Conservation (phyloP, 2,888 invertebrate species). For the Zygogramma bicolorata region DNA sequence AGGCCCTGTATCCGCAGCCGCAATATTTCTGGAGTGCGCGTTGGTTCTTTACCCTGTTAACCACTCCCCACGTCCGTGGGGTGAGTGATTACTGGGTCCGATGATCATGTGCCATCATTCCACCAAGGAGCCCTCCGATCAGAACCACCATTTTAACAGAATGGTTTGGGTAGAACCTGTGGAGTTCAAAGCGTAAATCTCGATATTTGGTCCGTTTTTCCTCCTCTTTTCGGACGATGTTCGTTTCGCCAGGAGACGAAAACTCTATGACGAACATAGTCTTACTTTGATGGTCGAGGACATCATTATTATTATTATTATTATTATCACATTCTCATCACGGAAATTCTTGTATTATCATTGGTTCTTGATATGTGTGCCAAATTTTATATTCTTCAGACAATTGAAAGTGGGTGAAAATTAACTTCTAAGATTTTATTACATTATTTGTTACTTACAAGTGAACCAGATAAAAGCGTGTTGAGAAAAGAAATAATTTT, state of each 20-base stretch:
- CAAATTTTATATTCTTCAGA: neutral
- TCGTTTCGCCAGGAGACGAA: neutral
- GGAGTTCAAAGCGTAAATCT: neutral
- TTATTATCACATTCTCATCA: neutral
- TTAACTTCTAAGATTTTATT: neutral
- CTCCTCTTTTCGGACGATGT: neutral
- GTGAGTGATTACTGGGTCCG: neutral
- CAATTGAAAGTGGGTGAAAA: neutral
- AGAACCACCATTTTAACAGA: neutral
- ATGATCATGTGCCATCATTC: neutral
- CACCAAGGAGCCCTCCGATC: neutral
- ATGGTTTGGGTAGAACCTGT: neutral
- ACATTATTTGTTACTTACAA: neutral
- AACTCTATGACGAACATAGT: conserved; percentile 10
- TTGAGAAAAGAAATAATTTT: neutral
- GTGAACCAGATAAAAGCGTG: neutral
- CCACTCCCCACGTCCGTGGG: neutral
- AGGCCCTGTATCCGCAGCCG: neutral
- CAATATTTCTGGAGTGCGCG: neutral
- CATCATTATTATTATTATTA: neutral
- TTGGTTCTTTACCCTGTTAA: neutral
- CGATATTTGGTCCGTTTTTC: neutral
- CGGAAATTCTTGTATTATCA: neutral
- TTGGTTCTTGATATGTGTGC: neutral
- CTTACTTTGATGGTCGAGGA: conserved; percentile 13